Evolutionary conservation across 1,140 invertebrate genomes (phyloP).

Genomic region (Pissodes strobi): DNA sequence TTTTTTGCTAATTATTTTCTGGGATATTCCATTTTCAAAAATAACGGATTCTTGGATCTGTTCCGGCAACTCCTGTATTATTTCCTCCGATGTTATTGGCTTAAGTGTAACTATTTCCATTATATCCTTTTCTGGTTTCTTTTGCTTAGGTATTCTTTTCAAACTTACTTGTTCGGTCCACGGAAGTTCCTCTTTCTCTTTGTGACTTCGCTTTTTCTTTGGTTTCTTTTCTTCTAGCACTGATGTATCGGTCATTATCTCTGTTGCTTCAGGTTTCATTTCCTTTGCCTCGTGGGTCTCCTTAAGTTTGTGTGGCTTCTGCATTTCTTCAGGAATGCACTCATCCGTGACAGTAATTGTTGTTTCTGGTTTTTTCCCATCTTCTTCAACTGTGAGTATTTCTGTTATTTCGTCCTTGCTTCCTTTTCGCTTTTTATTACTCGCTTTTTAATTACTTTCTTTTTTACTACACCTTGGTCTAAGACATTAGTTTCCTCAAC

Average conservation of each 20-base stretch:
- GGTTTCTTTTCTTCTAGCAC: conserved; percentile 41
- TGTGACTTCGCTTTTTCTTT: conserved; percentile 45
- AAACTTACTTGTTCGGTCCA: conserved; percentile 48
- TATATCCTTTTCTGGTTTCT: conserved; percentile 52
- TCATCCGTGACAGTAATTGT: too few species aligned
- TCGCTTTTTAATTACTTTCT: conserved; percentile 50
- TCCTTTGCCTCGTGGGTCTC: too few species aligned
- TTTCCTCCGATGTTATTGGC: conserved; percentile 25
- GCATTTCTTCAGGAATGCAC: conserved; percentile 49
- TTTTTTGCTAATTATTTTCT: conserved; percentile 46
- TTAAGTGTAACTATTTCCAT: conserved; percentile 52
- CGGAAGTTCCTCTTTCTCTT: conserved; percentile 42
- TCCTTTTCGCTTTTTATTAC: conserved; percentile 51
- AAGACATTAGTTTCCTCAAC: conserved; percentile 43
- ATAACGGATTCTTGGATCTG: conserved; percentile 50
- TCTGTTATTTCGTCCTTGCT: conserved; percentile 47
- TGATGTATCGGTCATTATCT: too few species aligned
- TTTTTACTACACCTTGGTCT: conserved; percentile 42
- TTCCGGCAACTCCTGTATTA: conserved; percentile 51
- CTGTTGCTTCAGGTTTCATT: too few species aligned
- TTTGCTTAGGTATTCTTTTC: conserved; percentile 33
- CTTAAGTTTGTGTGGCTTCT: conserved; percentile 43
- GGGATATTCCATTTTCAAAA: conserved; percentile 44
- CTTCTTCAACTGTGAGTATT: conserved; percentile 52
- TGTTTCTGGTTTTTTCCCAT: too few species aligned